Conservation (phyloP, 2,797 vertebrate genomes). For the Momotus momota region DNA sequence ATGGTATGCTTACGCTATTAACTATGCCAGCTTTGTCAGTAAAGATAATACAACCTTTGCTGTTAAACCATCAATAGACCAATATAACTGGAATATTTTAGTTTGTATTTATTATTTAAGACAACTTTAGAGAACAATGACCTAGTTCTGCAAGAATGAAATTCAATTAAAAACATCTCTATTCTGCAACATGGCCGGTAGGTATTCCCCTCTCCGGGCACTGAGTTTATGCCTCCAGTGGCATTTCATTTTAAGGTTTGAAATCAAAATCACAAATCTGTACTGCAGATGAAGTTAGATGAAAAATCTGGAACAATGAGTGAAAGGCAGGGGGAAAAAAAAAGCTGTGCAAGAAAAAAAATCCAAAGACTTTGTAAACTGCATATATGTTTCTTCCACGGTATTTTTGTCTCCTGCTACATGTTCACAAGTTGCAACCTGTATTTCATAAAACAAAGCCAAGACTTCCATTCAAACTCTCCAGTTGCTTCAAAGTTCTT, state of each 20-base stretch:
- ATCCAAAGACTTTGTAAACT: background rate
- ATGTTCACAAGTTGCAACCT: background rate
- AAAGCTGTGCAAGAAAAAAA: background rate
- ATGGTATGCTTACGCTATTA: background rate
- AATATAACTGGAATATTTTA: background rate
- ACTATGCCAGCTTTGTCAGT: background rate
- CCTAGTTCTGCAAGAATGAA: background rate
- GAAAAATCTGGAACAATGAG: background rate
- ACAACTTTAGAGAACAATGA: conserved; percentile 18
- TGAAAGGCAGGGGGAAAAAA: background rate
- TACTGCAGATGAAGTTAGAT: background rate
- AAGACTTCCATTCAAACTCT: background rate
- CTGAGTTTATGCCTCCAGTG: background rate
- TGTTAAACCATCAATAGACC: background rate
- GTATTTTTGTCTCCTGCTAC: background rate
- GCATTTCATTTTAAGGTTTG: background rate
- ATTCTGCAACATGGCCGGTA: background rate
- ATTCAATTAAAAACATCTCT: conserved; percentile 13
- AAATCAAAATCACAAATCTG: background rate
- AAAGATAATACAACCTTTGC: background rate
- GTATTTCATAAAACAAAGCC: background rate
- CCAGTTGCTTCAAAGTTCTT: background rate
- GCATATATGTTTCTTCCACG: background rate
- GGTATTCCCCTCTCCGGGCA: background rate
- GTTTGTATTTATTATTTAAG: conserved; percentile 25